Conservation (phyloP, 2,888 invertebrate genomes). For the Harpagoxenus sublaevis region DNA sequence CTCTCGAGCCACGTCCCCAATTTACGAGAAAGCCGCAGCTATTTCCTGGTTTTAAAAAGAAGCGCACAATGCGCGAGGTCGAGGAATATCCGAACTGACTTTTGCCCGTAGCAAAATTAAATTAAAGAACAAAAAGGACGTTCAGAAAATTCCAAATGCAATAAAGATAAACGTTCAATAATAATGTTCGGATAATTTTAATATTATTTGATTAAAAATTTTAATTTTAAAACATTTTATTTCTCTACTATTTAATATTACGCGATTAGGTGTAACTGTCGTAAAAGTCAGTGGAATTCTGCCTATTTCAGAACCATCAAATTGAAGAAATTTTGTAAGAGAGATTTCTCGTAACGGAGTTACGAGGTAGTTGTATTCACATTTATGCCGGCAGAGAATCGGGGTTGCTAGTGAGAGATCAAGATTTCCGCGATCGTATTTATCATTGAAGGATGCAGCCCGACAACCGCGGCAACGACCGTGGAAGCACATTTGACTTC, state of each 20-base stretch:
- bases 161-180: background rate
- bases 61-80: background rate
- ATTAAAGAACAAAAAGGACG: background rate
- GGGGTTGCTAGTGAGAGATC: background rate
- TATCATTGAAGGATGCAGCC: conserved; percentile 28
- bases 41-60: conserved; percentile 46
- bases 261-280: background rate
- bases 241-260: background rate
- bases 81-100: background rate
- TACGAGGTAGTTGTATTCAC: background rate
- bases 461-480: background rate
- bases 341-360: background rate
- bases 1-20: conserved; percentile 59
- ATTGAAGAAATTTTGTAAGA: background rate
- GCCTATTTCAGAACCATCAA: background rate
- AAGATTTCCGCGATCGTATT: conserved; percentile 28
- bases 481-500: conserved; percentile 6
- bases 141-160: background rate
- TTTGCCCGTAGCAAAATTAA: background rate
- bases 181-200: background rate
- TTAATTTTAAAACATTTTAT: background rate
- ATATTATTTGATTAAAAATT: conserved; percentile 19
- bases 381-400: conserved; percentile 10
- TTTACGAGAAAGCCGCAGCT: conserved; percentile 43
- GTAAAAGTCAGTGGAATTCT: background rate